Evolutionary conservation across 2,888 invertebrate genomes (phyloP).

Genomic region (Elegia similella): DNA sequence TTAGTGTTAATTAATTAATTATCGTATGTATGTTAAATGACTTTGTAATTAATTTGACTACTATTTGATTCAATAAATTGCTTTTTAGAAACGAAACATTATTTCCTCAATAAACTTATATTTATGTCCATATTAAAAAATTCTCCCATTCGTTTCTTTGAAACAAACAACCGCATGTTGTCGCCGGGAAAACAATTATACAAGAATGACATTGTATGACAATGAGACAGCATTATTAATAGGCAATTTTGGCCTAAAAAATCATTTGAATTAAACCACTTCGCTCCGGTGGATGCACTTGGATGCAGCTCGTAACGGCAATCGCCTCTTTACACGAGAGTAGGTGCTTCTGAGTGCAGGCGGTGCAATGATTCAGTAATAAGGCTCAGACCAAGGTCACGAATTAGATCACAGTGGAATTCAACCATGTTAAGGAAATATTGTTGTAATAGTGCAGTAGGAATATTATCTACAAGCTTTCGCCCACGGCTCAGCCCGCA

Average conservation of each 20-base stretch:
- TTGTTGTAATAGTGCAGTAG: neutral
- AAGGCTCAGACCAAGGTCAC: conserved; percentile 45
- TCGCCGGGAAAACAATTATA: neutral
- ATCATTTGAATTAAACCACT: conserved; percentile 8
- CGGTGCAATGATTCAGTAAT: conserved; percentile 31
- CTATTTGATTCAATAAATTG: too few relatives aligned
- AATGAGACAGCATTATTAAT: neutral
- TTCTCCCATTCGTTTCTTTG: neutral
- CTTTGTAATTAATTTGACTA: too few relatives aligned
- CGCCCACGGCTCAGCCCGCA: too few relatives aligned
- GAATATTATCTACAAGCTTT: too few relatives aligned
- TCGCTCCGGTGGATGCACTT: conserved; percentile 37
- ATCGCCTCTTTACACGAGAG: conserved; percentile 48
- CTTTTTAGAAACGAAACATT: too few relatives aligned
- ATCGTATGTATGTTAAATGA: too few relatives aligned
- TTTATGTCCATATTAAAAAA: neutral
- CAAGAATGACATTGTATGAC: neutral
- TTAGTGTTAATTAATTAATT: too few relatives aligned
- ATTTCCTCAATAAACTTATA: neutral
- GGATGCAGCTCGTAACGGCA: conserved; percentile 51
- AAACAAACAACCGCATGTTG: neutral
- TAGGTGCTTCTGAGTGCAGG: conserved; percentile 26
- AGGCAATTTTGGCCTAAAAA: neutral
- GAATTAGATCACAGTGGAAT: conserved; percentile 14
- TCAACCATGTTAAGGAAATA: neutral